phyloP scores from a whole-genome alignment of 1,140 invertebrate genomes.

The Onthophagus taurus region DNA sequence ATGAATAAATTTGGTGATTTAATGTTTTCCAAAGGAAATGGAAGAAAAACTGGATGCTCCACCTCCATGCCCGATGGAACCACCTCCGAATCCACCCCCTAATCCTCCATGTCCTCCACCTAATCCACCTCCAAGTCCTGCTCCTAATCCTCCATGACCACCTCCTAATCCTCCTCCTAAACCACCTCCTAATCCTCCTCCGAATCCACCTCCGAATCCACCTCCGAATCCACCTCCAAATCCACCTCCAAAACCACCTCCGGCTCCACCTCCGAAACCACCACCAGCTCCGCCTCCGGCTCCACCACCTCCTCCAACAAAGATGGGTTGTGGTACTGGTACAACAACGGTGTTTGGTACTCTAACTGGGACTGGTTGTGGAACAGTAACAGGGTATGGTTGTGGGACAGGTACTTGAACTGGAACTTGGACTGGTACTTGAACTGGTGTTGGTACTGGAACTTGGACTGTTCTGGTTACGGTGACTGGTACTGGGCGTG shows the following conservation, averaged over 20 bases:
- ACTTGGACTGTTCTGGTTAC: conserved; percentile 36
- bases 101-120: conserved; percentile 15
- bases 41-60: conserved; percentile 14
- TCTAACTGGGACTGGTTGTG: conserved; percentile 26
- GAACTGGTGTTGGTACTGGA: conserved; percentile 44
- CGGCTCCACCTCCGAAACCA: conserved; percentile 12
- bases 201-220: conserved; percentile 13
- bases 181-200: conserved; percentile 18
- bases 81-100: conserved; percentile 15
- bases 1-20: too few relatives aligned
- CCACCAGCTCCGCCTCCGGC: conserved; percentile 17
- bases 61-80: too few relatives aligned
- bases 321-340: conserved; percentile 44
- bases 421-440: conserved; percentile 21
- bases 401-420: conserved; percentile 24
- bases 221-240: conserved; percentile 15
- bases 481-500: conserved; percentile 21
- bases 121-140: conserved; percentile 14
- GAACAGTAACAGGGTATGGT: conserved; percentile 26
- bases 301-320: conserved; percentile 23
- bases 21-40: conserved; percentile 14
- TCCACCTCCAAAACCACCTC: conserved; percentile 23
- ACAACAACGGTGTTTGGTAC: conserved; percentile 37
- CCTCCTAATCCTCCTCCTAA: conserved; percentile 10
- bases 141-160: conserved; percentile 15